Percentiles rank a stretch among this genome's conserved stretches.
Conservation (phyloP, 2,888 invertebrate species). For the Pteria penguin region DNA sequence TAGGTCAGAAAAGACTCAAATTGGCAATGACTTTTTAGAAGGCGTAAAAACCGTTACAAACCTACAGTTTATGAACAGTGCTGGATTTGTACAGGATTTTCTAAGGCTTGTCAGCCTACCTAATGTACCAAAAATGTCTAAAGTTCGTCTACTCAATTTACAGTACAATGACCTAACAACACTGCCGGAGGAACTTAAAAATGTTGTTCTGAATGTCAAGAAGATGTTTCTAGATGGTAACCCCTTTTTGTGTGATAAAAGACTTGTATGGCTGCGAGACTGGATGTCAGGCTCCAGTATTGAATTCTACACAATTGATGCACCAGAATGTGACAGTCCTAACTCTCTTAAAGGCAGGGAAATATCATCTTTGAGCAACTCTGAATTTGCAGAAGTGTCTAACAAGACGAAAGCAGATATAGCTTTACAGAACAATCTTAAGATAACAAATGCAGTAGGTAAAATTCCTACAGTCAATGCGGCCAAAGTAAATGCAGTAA, state of each 20-base stretch:
- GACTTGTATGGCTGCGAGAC: slow-evolving; percentile 77
- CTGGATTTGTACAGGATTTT: slow-evolving; percentile 58
- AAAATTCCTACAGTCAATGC: neutral
- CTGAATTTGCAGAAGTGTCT: slow-evolving; percentile 56
- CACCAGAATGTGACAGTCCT: slow-evolving; percentile 80
- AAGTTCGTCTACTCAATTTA: slow-evolving; percentile 84
- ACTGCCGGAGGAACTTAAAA: slow-evolving; percentile 86
- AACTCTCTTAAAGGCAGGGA: slow-evolving; percentile 65
- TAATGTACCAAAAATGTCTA: slow-evolving; percentile 11
- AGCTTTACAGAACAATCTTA: neutral
- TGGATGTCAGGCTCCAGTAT: slow-evolving; percentile 84
- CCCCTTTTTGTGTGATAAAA: slow-evolving; percentile 84
- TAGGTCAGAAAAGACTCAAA: slow-evolving; percentile 31
- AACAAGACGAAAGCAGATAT: slow-evolving; percentile 38
- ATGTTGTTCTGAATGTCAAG: slow-evolving; percentile 86
- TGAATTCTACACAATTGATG: slow-evolving; percentile 74
- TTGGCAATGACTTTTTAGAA: slow-evolving; percentile 58
- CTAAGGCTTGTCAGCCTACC: slow-evolving; percentile 44
- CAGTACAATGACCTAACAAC: slow-evolving; percentile 84
- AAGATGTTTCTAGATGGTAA: slow-evolving; percentile 86
- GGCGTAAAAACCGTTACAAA: slow-evolving; percentile 59
- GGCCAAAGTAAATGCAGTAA: neutral
- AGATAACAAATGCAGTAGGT: neutral
- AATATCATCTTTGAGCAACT: slow-evolving; percentile 55
- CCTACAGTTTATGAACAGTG: slow-evolving; percentile 66